Evolutionary conservation across 1,140 invertebrate genomes (phyloP).

Genomic region (Bombus impatiens): DNA sequence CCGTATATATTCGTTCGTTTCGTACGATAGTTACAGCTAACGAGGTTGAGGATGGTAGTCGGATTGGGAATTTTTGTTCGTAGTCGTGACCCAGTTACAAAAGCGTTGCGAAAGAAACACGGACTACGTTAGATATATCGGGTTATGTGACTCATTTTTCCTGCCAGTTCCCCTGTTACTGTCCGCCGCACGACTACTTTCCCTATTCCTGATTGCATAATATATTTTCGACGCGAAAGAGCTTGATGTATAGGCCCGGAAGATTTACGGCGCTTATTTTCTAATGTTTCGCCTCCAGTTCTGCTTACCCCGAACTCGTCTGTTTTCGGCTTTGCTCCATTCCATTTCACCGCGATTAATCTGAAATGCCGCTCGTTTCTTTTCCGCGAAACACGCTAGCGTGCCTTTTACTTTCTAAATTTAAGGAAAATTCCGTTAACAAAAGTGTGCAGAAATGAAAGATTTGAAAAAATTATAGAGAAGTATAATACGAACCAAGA

Average conservation of each 20-base stretch:
- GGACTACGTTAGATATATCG: slow-evolving; percentile 19
- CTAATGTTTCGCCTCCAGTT: not conserved
- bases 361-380: not conserved
- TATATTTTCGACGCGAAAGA: slow-evolving; percentile 30
- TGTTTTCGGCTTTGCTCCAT: not conserved
- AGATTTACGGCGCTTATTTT: slow-evolving; percentile 46
- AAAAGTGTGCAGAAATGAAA: not conserved
- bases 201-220: slow-evolving; percentile 49
- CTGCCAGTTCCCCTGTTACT: not conserved
- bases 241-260: slow-evolving; percentile 12
- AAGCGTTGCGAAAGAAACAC: slow-evolving; percentile 17
- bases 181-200: slow-evolving; percentile 20
- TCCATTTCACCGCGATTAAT: not conserved
- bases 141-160: slow-evolving; percentile 46
- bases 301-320: not conserved
- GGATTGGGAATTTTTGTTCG: slow-evolving; percentile 19
- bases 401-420: not conserved
- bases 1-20: not conserved
- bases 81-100: slow-evolving; percentile 32
- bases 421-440: not conserved
- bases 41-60: not conserved
- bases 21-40: not conserved
- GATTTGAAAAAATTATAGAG: not conserved
- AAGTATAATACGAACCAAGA: not conserved
- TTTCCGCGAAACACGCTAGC: not conserved